Evolutionary conservation across 2,797 vertebrate genomes (phyloP).

Genomic region (Emys orbicularis): DNA sequence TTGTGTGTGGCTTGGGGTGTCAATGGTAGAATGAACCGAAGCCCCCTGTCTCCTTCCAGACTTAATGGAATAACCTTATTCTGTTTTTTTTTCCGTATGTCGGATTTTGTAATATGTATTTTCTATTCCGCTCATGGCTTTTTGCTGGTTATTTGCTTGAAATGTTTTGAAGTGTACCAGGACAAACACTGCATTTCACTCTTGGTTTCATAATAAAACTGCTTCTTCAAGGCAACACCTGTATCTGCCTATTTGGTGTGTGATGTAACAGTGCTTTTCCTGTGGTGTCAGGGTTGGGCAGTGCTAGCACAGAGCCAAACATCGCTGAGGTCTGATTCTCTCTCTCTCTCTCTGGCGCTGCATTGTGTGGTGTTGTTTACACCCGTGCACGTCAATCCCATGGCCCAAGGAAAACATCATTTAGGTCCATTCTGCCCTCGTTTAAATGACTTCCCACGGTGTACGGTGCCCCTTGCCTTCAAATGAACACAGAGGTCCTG

Average conservation of each 20-base stretch:
- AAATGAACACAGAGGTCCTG: background rate
- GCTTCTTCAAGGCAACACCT: slow-evolving; percentile 14
- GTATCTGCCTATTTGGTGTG: background rate
- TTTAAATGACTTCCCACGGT: no score
- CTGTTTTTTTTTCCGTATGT: background rate
- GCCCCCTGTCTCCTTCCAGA: background rate
- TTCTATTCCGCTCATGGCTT: slow-evolving; percentile 7
- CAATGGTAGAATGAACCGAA: accelerated
- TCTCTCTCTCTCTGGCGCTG: background rate
- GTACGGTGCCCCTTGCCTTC: background rate
- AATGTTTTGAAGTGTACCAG: background rate
- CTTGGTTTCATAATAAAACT: slow-evolving; percentile 64
- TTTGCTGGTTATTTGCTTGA: background rate
- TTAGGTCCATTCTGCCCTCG: background rate
- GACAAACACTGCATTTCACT: background rate
- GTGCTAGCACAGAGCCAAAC: background rate
- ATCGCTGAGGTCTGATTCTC: background rate
- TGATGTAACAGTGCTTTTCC: background rate
- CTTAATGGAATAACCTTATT: background rate
- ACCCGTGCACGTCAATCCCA: background rate
- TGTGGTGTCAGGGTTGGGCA: background rate
- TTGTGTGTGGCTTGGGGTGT: background rate
- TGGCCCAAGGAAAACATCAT: background rate
- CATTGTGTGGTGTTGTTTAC: background rate
- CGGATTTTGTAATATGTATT: slow-evolving; percentile 28